Evolutionary conservation across 2,113 vertebrate species (phyloP), one percentile per base, ranked within the genome.

Genomic region (Eolophus roseicapilla): DNA sequence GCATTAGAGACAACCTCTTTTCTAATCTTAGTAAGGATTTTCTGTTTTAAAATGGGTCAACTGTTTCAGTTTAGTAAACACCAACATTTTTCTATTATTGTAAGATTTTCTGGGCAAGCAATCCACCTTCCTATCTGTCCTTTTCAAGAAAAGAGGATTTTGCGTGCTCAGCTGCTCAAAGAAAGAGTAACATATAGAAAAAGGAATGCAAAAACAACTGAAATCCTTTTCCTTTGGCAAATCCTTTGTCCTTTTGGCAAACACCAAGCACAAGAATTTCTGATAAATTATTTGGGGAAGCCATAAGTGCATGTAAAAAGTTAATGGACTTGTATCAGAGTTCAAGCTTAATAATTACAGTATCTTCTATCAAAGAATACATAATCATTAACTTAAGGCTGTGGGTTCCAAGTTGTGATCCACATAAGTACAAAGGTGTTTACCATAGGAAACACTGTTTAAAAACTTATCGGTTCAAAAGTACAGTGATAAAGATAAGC

Each of bases 361-460:
- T 81, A 23, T 75, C 37, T 67, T 60, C 75, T 78, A 33, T 90
- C 46, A 83, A 93, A 70, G 37, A 77, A 67, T 50, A 55, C 4
- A 29, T 19, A 93, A 91, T 86, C 47, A 92, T 95, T 92, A 80
- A 88, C 75, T 63, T 39, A 67, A 90, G 46, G 31, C 49, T 88
- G 31, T 50, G 67, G 33, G 37, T 67, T 83, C 50, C 60, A 49
- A 46, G 15, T 35, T 77, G 35, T 11, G 16, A 81, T 41, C 60
- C 39, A 35, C 12, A 24, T 5, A 50, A 39, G 41, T 10, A 49
- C 74, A 50, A 41, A 55, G 35, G 23, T 13, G 37, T 78, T 92
- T 44, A 20, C 57, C 1, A 0, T 16, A 37, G 52, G 18, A 50
- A 73, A 55, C 5, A 21, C 21, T 33, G 33, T 62, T 95, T 82